Percentiles rank a stretch among this genome's conserved stretches.
Conservation (phyloP, 2,797 vertebrate genomes). For the Pangasius mekongensis region DNA sequence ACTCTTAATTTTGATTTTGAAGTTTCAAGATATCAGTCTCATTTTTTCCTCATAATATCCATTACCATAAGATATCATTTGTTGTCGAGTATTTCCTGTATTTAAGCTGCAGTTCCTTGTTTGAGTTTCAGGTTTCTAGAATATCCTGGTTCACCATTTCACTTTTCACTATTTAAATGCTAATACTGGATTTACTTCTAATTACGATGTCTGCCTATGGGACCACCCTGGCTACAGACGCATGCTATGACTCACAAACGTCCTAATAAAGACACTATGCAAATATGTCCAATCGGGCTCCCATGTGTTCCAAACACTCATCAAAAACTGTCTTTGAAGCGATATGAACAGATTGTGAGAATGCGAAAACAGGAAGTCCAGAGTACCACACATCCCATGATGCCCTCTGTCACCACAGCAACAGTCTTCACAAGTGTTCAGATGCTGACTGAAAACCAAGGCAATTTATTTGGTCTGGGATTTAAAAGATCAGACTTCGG, state of each 20-base stretch:
- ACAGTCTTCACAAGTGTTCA: slow-evolving; percentile 64
- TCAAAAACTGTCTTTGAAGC: slow-evolving; percentile 25
- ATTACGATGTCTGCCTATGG: not conserved
- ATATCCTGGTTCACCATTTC: not conserved
- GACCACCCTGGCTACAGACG: not conserved
- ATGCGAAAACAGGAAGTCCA: slow-evolving; percentile 26
- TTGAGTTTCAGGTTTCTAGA: not conserved
- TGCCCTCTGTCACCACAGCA: slow-evolving; percentile 20
- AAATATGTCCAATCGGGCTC: not conserved
- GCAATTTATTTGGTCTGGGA: slow-evolving; percentile 74
- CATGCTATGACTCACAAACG: not conserved
- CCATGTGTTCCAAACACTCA: not conserved
- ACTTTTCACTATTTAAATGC: not conserved
- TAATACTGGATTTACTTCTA: not conserved
- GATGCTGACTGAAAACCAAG: slow-evolving; percentile 66
- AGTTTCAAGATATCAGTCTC: not conserved
- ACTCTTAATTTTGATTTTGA: not conserved
- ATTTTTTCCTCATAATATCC: not conserved
- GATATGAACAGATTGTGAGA: slow-evolving; percentile 28
- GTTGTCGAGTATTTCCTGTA: not conserved
- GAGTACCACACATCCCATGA: slow-evolving; percentile 25
- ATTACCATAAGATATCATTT: not conserved
- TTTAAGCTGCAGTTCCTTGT: not conserved
- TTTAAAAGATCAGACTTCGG: slow-evolving; percentile 74
- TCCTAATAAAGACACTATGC: not conserved